Evolutionary conservation across 2,888 invertebrate species (phyloP).

Genomic region (Yponomeuta evonymella): DNA sequence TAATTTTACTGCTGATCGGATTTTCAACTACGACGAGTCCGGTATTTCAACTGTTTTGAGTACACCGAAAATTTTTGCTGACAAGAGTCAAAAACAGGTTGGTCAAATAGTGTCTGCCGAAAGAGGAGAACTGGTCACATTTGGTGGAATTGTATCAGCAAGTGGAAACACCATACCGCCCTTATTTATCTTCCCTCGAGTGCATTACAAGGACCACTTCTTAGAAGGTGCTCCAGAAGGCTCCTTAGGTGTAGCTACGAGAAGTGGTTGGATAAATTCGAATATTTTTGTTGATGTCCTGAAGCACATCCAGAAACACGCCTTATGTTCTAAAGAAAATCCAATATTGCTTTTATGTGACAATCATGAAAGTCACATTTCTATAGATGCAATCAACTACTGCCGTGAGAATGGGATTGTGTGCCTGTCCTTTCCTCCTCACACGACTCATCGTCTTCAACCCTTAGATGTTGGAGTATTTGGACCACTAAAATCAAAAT

Average conservation of each 20-base stretch:
- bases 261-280: slow-evolving; percentile 34
- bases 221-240: slow-evolving; percentile 25
- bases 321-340: slow-evolving; percentile 22
- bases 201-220: slow-evolving; percentile 27
- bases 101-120: slow-evolving; percentile 26
- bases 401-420: slow-evolving; percentile 26
- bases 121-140: slow-evolving; percentile 27
- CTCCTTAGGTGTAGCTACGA: slow-evolving; percentile 30
- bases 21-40: slow-evolving; percentile 33
- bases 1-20: slow-evolving; percentile 23
- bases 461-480: slow-evolving; percentile 25
- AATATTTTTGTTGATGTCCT: slow-evolving; percentile 32
- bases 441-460: slow-evolving; percentile 26
- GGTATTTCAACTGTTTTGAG: slow-evolving; percentile 30
- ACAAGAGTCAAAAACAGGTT: slow-evolving; percentile 22
- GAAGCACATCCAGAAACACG: slow-evolving; percentile 25
- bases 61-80: slow-evolving; percentile 26
- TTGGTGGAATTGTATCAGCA: slow-evolving; percentile 28
- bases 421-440: slow-evolving; percentile 24
- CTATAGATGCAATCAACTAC: slow-evolving; percentile 26
- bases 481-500: slow-evolving; percentile 26
- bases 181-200: slow-evolving; percentile 26
- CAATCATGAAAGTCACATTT: slow-evolving; percentile 27
- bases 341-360: slow-evolving; percentile 26
- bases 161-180: slow-evolving; percentile 29